Evolutionary conservation across 2,113 vertebrate species (phyloP).

Genomic region (Triplophysa tibetana): DNA sequence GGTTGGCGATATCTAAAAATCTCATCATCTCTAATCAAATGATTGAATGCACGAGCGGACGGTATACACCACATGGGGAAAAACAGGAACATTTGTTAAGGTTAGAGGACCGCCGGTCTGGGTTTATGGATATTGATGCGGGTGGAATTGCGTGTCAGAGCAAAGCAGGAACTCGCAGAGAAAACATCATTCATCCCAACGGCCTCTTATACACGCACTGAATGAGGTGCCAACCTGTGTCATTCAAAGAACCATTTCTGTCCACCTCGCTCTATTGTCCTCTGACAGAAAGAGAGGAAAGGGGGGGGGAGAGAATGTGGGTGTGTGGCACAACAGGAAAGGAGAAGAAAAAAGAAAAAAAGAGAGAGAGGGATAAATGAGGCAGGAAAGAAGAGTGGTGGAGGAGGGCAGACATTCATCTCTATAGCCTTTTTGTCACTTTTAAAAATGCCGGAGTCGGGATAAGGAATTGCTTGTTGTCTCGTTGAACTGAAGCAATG

Average conservation of each 20-base stretch:
- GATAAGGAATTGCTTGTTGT: conserved; percentile 43
- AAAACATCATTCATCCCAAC: conserved; percentile 57
- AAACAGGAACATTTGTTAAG: conserved; percentile 54
- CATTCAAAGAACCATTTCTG: conserved; percentile 60
- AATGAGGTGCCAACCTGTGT: conserved; percentile 59
- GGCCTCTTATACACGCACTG: conserved; percentile 48
- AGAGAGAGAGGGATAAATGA: background rate
- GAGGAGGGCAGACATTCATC: conserved; percentile 49
- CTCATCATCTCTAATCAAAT: conserved; percentile 55
- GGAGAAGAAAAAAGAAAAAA: background rate
- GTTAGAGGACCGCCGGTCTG: conserved; percentile 42
- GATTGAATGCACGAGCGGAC: conserved; percentile 45
- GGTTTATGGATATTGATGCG: conserved; percentile 58
- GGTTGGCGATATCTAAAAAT: conserved; percentile 44
- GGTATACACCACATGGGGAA: conserved; percentile 25
- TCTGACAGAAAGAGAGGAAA: conserved; percentile 44
- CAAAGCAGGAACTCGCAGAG: conserved; percentile 30
- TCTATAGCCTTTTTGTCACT: conserved; percentile 51
- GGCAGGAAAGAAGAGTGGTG: conserved; percentile 11
- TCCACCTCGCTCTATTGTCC: conserved; percentile 57
- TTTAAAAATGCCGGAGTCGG: conserved; percentile 45
- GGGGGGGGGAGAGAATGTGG: background rate
- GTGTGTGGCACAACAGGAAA: background rate
- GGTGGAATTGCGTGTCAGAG: conserved; percentile 51
- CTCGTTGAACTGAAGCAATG: background rate